Percentiles rank a stretch among this genome's conserved stretches.
Conservation (phyloP, 35 echinoderm and acorn worm genomes). For the Patiria miniata region DNA sequence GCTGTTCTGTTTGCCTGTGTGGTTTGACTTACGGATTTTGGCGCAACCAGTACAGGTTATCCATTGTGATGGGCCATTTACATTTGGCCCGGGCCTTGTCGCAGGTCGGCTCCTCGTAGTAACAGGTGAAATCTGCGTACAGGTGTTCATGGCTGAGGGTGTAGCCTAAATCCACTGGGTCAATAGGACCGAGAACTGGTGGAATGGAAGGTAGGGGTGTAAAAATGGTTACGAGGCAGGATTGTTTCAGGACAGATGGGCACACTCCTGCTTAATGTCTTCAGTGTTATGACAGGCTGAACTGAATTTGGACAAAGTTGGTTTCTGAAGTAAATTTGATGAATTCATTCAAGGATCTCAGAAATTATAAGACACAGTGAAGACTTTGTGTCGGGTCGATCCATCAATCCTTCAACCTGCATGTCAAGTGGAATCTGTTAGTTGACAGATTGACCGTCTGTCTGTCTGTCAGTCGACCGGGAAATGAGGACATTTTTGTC, state of each 20-base stretch:
- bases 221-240: neutral
- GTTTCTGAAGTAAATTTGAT: neutral
- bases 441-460: too few relatives aligned
- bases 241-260: neutral
- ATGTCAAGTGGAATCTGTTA: too few relatives aligned
- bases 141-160: constrained; percentile 47
- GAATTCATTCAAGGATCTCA: neutral
- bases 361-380: neutral
- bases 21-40: constrained; percentile 46
- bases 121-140: constrained; percentile 26
- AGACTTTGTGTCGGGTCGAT: too few relatives aligned
- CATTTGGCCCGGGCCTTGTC: neutral
- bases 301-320: neutral
- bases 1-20: too few relatives aligned
- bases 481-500: too few relatives aligned
- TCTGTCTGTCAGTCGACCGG: too few relatives aligned
- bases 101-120: neutral
- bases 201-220: neutral
- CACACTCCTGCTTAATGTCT: neutral
- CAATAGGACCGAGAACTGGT: constrained; percentile 24
- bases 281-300: neutral
- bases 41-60: constrained; percentile 13
- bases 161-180: constrained; percentile 15
- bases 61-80: constrained; percentile 5
- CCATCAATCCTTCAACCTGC: too few relatives aligned